Evolutionary conservation across 2,113 vertebrate species (phyloP).

Genomic region (Alectura lathami): DNA sequence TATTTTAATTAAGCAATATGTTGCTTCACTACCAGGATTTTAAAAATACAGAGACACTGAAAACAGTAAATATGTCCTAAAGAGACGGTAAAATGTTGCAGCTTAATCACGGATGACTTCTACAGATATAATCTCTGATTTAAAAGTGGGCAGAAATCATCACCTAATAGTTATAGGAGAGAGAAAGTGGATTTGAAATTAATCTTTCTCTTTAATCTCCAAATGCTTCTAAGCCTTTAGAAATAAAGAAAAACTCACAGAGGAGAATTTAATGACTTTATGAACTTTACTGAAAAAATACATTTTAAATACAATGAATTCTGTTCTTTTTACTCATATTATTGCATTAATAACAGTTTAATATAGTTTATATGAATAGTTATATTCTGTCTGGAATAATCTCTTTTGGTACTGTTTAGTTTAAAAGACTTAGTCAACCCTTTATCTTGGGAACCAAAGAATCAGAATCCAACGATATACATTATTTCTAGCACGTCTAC

Average conservation of each 20-base stretch:
- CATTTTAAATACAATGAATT: neutral
- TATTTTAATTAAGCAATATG: constrained; percentile 72
- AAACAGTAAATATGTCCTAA: constrained; percentile 39
- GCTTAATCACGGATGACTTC: neutral
- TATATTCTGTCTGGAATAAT: neutral
- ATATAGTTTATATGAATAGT: neutral
- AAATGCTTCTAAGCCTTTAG: neutral
- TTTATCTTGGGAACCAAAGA: neutral
- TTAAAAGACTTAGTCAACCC: neutral
- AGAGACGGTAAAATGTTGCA: neutral
- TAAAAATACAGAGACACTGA: constrained; percentile 4
- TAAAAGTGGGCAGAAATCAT: neutral
- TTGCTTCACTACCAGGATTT: constrained; percentile 38
- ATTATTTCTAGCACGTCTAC: neutral
- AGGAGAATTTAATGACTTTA: neutral
- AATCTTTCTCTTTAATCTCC: neutral
- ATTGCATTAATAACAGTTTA: neutral
- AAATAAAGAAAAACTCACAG: neutral
- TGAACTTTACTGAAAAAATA: neutral
- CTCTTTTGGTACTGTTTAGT: neutral
- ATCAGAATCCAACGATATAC: neutral
- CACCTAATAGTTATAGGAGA: neutral
- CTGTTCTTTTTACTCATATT: neutral
- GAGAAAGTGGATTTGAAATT: neutral
- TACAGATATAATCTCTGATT: neutral